Evolutionary conservation across 23 tunicate species (phyloP), one percentile per base, ranked within the genome.

Genomic region (Trididemnum nubilum): DNA sequence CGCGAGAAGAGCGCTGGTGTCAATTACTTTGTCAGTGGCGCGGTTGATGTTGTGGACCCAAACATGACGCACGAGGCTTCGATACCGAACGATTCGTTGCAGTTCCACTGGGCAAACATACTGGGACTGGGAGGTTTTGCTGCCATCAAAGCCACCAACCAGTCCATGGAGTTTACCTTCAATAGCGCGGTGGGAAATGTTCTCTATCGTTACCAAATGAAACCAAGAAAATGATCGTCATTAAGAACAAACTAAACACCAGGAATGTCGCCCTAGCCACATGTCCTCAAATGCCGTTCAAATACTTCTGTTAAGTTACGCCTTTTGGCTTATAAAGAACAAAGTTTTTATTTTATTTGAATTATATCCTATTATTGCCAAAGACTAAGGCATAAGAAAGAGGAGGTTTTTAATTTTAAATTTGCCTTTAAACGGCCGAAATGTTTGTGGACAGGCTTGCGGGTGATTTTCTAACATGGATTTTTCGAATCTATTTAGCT

Each of bases 71-170:
- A 92, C 71, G 80, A 50, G 35, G 73, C 72, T 2, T n/a, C 72
- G 67, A 78, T 92, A 12, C 98, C 98, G 9, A 26, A 37, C 2
- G 81, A 85, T 28, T 87, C 93, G 18, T 70, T 93, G 63, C 87
- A 78, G 51, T 93, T 67, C 54, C 79, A 87, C 64, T 87, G 85
- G 85, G 89, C 86, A 34, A 83, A 88, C 67, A 26, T 88, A 23
- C 76, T 93, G 25, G 90, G 98, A 31, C 79, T 87, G 34, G 98
- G 93, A 2, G 98, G 98, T 1, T 93, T 79, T 61, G 93, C 98
- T 0, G 80, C 98, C 0, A 40, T 93, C 32, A 63, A 80, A 33
- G 92, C 78, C 35, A 76, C 64, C 78, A 37, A 54, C 24, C 33
- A 54, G 31, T 33, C 34, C 22, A 54, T 85, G 80, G 64, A 34